Evolutionary conservation across 2,888 invertebrate genomes (phyloP).

Genomic region (Eupithecia pulchellata): DNA sequence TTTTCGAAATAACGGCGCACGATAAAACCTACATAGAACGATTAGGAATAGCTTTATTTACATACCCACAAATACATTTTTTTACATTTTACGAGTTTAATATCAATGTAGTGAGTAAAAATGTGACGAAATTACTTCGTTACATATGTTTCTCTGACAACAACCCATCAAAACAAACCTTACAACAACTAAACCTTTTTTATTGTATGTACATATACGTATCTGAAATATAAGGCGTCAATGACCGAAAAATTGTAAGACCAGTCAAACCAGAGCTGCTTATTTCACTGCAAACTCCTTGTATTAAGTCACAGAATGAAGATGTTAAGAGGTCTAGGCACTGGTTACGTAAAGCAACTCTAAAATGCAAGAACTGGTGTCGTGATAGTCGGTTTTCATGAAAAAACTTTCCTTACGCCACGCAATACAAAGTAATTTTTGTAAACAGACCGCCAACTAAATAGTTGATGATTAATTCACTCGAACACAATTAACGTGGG

Average conservation of each 20-base stretch:
- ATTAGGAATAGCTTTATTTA: no score
- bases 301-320: neutral
- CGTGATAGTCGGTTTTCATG: neutral
- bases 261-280: neutral
- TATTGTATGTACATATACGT: neutral
- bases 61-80: no score
- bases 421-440: neutral
- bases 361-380: neutral
- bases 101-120: no score
- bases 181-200: neutral
- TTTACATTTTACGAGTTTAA: no score
- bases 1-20: no score
- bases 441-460: neutral
- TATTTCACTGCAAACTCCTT: conserved; percentile 1
- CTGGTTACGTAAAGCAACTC: conserved; percentile 2
- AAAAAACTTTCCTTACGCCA: neutral
- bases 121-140: no score
- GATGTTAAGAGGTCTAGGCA: neutral
- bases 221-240: conserved; percentile 3
- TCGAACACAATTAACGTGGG: neutral
- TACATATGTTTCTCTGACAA: neutral
- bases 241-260: neutral
- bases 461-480: neutral
- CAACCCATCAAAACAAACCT: neutral
- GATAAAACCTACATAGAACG: no score